Evolutionary conservation across 2,113 vertebrate species (phyloP).

Genomic region (Leptodactylus fuscus): DNA sequence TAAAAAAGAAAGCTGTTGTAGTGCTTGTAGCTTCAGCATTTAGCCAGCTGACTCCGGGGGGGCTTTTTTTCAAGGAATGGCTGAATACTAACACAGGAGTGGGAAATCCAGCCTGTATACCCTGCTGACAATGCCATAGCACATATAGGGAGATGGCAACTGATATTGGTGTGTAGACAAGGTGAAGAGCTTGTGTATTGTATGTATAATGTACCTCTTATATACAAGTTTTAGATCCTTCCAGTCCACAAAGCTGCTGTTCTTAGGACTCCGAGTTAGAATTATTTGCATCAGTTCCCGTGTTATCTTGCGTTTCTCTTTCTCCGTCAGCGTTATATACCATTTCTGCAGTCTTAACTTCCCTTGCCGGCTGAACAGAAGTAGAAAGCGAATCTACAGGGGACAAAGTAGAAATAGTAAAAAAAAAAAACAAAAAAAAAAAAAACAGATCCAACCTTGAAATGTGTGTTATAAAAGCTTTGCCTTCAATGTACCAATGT

Average conservation of each 20-base stretch:
- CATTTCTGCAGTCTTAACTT: conserved; percentile 96
- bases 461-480: not conserved
- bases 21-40: no score
- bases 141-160: not conserved
- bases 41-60: no score
- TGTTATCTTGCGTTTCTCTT: conserved; percentile 93
- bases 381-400: conserved; percentile 90
- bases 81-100: no score
- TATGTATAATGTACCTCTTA: conserved; percentile 84
- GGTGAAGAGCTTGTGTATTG: not conserved
- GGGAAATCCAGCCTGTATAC: no score
- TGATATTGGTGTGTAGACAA: not conserved
- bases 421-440: no score
- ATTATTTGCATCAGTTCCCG: conserved; percentile 90
- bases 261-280: conserved; percentile 86
- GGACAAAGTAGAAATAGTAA: conserved; percentile 53
- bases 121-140: no score
- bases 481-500: not conserved
- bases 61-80: no score
- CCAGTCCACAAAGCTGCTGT: conserved; percentile 95
- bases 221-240: conserved; percentile 97
- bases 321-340: conserved; percentile 89
- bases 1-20: no score
- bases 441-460: not conserved
- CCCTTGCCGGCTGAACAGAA: conserved; percentile 98